Percentiles rank a stretch among this genome's conserved stretches.
phyloP scores from a whole-genome alignment of 2,888 invertebrate species.

The Cryptocheilus praepositus region DNA sequence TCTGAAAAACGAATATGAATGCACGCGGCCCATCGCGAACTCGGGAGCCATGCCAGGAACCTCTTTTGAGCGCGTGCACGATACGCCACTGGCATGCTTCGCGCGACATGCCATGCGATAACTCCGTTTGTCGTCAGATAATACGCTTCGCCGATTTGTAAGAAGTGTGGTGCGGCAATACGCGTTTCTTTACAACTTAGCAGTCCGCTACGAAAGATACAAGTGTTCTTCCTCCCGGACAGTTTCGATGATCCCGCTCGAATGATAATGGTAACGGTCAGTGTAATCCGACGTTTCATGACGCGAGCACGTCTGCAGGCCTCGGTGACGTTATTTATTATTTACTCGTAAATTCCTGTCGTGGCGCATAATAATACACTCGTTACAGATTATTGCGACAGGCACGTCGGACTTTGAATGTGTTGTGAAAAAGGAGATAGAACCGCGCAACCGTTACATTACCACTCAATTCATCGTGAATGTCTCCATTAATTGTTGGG shows the following conservation, averaged over 20 bases:
- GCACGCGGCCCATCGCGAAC: conserved; percentile 35
- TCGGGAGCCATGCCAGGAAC: conserved; percentile 51
- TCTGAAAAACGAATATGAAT: conserved; percentile 61
- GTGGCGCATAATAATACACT: too few species aligned
- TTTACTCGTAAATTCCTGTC: too few species aligned
- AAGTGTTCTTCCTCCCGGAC: background rate
- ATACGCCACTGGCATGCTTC: conserved; percentile 34
- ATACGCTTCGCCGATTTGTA: background rate
- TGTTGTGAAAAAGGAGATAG: too few species aligned
- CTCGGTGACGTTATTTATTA: too few species aligned
- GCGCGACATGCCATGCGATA: conserved; percentile 32
- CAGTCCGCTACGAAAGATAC: background rate
- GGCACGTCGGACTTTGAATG: too few species aligned
- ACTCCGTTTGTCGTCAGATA: conserved; percentile 14
- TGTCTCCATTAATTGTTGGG: too few species aligned
- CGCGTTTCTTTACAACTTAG: background rate
- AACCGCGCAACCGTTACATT: too few species aligned
- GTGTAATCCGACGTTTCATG: too few species aligned
- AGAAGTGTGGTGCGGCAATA: background rate
- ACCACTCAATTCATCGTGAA: too few species aligned
- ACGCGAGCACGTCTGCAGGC: too few species aligned
- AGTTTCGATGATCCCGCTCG: background rate
- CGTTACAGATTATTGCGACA: too few species aligned
- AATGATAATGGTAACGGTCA: too few species aligned
- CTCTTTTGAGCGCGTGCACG: conserved; percentile 25